These are phyloP conservation scores for Drosophila hydei DNA, from an alignment of 1,140 invertebrate species.

Conservation along the genomic window DNA sequence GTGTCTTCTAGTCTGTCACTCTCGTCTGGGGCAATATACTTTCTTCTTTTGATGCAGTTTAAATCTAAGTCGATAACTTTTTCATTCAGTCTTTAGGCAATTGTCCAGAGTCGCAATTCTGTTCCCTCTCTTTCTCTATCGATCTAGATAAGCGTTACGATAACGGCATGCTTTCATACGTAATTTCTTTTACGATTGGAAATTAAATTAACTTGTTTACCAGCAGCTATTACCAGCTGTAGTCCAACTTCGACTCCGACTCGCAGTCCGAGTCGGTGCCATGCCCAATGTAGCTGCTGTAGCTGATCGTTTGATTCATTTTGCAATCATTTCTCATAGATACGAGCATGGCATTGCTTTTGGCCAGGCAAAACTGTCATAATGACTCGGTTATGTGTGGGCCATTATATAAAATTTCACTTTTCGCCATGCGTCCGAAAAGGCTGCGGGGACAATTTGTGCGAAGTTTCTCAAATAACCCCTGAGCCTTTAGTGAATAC, in stretches of 20 bases:
- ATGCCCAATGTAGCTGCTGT: constrained; percentile 11
- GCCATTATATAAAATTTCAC: constrained; percentile 77
- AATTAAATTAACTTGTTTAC: constrained; percentile 79
- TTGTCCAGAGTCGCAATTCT: no score
- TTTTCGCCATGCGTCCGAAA: constrained; percentile 57
- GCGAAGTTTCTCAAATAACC: constrained; percentile 16
- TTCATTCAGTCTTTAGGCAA: no score
- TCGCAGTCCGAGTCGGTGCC: background rate
- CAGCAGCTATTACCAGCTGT: constrained; percentile 39
- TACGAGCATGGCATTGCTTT: constrained; percentile 55
- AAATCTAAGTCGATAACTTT: no score
- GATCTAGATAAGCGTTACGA: constrained; percentile 43
- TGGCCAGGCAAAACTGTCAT: constrained; percentile 73
- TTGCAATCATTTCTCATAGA: constrained; percentile 72
- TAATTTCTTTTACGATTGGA: constrained; percentile 79
- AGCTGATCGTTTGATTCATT: constrained; percentile 13
- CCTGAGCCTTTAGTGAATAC: constrained; percentile 33
- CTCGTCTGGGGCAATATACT: no score
- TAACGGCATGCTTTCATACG: constrained; percentile 77
- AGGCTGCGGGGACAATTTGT: constrained; percentile 56
- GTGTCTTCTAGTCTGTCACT: no score
- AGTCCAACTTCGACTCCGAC: constrained; percentile 1
- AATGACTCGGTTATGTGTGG: constrained; percentile 71
- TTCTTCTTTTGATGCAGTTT: no score
- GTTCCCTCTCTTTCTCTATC: constrained; percentile 13